Percentiles rank a stretch among this genome's conserved stretches.
Evolutionary conservation across 2,888 invertebrate genomes (phyloP).

Genomic region (Apamea sordens): DNA sequence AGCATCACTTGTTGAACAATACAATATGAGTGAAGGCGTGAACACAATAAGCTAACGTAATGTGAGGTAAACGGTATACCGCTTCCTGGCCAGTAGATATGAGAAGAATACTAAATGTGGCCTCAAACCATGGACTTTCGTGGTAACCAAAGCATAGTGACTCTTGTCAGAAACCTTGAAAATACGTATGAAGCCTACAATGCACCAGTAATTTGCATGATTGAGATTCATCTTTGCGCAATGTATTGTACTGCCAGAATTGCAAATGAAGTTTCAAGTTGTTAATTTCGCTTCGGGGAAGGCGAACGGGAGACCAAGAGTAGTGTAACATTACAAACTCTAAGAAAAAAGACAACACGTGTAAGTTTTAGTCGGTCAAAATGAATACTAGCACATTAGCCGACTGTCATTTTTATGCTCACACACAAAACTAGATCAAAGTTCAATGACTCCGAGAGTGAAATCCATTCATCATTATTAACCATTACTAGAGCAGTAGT

Average conservation of each 20-base stretch:
- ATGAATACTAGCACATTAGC: constrained; percentile 71
- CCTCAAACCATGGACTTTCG: constrained; percentile 71
- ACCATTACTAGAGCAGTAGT: constrained; percentile 84
- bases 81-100: constrained; percentile 79
- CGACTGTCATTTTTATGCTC: constrained; percentile 81
- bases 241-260: constrained; percentile 34
- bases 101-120: constrained; percentile 80
- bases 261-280: constrained; percentile 29
- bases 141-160: constrained; percentile 47
- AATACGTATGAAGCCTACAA: constrained; percentile 31
- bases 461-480: constrained; percentile 85
- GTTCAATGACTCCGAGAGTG: constrained; percentile 87
- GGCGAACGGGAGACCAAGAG: constrained; percentile 20
- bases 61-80: constrained; percentile 85
- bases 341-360: constrained; percentile 64
- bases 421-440: constrained; percentile 85
- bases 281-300: constrained; percentile 39
- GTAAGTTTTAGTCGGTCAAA: constrained; percentile 66
- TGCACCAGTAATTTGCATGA: constrained; percentile 42
- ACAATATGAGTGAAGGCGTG: constrained; percentile 68
- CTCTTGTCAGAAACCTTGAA: constrained; percentile 31
- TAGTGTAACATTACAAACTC: constrained; percentile 50
- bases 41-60: constrained; percentile 84
- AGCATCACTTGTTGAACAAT: constrained; percentile 80
- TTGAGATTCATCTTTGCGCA: constrained; percentile 33